Evolutionary conservation across 2,888 invertebrate genomes (phyloP).

Genomic region (Caenorhabditis sp.): DNA sequence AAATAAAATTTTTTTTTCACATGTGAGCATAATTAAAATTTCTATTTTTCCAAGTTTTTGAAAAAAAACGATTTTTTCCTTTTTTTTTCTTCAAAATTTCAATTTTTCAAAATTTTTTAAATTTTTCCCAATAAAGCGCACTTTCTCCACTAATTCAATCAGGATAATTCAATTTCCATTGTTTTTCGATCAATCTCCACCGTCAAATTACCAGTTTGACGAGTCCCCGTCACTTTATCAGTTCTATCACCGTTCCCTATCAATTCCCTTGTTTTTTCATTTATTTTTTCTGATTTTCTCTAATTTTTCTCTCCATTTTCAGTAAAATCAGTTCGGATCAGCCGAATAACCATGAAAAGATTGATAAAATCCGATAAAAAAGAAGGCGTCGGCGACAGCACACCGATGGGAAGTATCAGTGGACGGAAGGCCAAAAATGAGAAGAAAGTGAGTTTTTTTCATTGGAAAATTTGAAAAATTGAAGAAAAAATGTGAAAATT

Average conservation of each 20-base stretch:
- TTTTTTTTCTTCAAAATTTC: not conserved
- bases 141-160: too few species aligned
- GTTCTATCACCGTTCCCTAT: too few species aligned
- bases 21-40: too few species aligned
- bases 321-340: not conserved
- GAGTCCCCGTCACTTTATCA: not conserved
- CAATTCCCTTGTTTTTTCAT: not conserved
- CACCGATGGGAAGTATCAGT: slow-evolving; percentile 4
- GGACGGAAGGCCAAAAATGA: slow-evolving; percentile 3
- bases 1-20: too few species aligned
- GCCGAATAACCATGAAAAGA: not conserved
- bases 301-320: not conserved
- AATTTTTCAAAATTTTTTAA: not conserved
- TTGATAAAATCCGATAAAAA: not conserved
- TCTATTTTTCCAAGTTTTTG: not conserved
- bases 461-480: too few species aligned
- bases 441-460: not conserved
- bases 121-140: not conserved
- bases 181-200: not conserved
- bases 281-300: slow-evolving; percentile 19
- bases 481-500: too few species aligned
- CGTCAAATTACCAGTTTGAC: not conserved
- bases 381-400: not conserved
- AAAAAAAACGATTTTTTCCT: not conserved
- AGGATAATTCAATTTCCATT: too few species aligned